Conservation (phyloP, 1,140 invertebrate species). For the Sitodiplosis mosellana region DNA sequence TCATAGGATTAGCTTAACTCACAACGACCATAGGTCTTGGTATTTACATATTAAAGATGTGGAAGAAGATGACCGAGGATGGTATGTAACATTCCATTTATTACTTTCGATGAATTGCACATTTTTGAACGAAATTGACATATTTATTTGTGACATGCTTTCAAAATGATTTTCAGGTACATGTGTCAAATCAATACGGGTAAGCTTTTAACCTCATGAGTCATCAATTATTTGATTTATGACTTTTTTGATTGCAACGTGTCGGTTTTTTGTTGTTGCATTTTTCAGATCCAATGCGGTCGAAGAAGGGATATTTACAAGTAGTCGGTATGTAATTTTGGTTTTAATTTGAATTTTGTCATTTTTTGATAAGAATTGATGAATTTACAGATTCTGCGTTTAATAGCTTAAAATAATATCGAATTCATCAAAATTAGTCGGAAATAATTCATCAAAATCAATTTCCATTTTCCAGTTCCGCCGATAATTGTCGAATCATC, state of each 20-base stretch:
- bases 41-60: constrained; percentile 69
- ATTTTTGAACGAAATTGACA: no score
- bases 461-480: constrained; percentile 41
- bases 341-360: no score
- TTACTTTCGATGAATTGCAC: no score
- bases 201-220: no score
- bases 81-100: constrained; percentile 32
- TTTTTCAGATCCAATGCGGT: constrained; percentile 72
- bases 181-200: constrained; percentile 22
- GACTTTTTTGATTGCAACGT: not conserved
- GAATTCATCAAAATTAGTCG: no score
- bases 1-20: constrained; percentile 63
- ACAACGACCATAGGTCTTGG: constrained; percentile 77
- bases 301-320: constrained; percentile 66
- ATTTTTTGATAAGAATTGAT: no score
- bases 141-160: no score
- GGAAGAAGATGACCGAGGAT: constrained; percentile 60
- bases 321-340: constrained; percentile 60
- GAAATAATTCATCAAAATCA: not conserved
- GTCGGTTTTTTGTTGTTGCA: constrained; percentile 30
- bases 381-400: no score
- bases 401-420: no score
- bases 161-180: constrained; percentile 6
- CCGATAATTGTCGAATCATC: constrained; percentile 69
- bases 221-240: not conserved